A percentile compares a stretch with the other conserved stretches of the same genome.
phyloP scores from a whole-genome alignment of 1,140 invertebrate species.

The Drosophila truncata region DNA sequence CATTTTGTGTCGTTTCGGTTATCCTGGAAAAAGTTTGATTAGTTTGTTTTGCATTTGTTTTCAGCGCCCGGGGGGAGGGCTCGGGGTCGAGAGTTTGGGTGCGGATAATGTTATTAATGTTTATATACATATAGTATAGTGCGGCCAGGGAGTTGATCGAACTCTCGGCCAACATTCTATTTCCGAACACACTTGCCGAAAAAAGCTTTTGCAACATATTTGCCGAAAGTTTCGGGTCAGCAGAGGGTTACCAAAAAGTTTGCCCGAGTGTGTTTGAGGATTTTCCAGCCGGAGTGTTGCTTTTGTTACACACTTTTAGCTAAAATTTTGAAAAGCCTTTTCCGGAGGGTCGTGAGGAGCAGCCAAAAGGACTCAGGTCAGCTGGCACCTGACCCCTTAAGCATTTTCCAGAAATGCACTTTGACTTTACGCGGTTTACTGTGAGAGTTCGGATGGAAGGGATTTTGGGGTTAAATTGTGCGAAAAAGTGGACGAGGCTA shows the following conservation, averaged over 20 bases:
- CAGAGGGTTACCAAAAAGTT: constrained; percentile 27
- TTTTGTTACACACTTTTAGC: constrained; percentile 24
- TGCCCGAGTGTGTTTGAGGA: constrained; percentile 15
- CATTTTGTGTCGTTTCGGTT: constrained; percentile 64
- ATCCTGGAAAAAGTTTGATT: constrained; percentile 72
- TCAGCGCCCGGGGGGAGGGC: background rate
- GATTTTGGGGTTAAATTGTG: constrained; percentile 14
- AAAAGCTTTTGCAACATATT: constrained; percentile 51
- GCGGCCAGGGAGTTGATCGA: constrained; percentile 51
- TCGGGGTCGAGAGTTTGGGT: constrained; percentile 1
- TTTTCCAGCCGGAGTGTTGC: constrained; percentile 17
- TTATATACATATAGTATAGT: constrained; percentile 58
- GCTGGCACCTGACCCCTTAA: constrained; percentile 18
- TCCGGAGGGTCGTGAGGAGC: constrained; percentile 1
- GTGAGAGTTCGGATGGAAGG: constrained; percentile 10
- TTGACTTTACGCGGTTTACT: constrained; percentile 17
- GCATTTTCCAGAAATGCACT: constrained; percentile 18
- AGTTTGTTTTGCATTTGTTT: constrained; percentile 72
- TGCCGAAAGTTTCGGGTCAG: constrained; percentile 37
- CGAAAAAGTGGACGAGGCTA: background rate
- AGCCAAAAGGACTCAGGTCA: constrained; percentile 1
- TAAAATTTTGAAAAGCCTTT: constrained; percentile 27
- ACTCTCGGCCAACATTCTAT: constrained; percentile 41
- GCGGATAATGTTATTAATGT: constrained; percentile 78
- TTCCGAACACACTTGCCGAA: constrained; percentile 28